Conservation (phyloP, 2,888 invertebrate species). For the Zhengitettix transpicula region DNA sequence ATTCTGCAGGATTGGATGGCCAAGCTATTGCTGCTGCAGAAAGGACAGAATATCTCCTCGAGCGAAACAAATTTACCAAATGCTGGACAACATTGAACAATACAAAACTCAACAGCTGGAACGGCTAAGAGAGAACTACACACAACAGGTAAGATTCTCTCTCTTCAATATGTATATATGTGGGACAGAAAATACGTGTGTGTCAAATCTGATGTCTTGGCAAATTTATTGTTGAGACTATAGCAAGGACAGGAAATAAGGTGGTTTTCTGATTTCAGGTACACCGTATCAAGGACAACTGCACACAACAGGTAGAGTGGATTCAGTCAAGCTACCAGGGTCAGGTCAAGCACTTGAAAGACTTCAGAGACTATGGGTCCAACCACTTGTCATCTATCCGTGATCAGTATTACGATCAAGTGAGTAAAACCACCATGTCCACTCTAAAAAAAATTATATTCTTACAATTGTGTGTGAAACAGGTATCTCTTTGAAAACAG, state of each 20-base stretch:
- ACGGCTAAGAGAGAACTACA: slow-evolving; percentile 77
- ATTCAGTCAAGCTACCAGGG: slow-evolving; percentile 80
- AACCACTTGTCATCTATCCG: slow-evolving; percentile 68
- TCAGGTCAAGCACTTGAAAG: slow-evolving; percentile 71
- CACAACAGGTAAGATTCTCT: slow-evolving; percentile 49
- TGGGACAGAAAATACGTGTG: too few relatives aligned
- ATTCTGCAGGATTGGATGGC: slow-evolving; percentile 48
- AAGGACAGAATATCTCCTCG: slow-evolving; percentile 54
- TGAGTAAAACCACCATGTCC: slow-evolving; percentile 22
- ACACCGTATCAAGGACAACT: slow-evolving; percentile 82
- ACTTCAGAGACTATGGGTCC: slow-evolving; percentile 82
- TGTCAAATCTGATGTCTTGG: too few relatives aligned
- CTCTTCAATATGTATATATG: neutral
- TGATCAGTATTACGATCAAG: slow-evolving; percentile 89
- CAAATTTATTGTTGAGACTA: too few relatives aligned
- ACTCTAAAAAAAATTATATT: too few relatives aligned
- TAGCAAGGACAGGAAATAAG: too few relatives aligned
- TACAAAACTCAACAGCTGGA: slow-evolving; percentile 82
- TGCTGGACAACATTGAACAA: slow-evolving; percentile 79
- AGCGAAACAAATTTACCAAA: slow-evolving; percentile 66
- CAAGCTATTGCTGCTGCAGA: slow-evolving; percentile 58
- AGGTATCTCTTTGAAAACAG: slow-evolving; percentile 31
- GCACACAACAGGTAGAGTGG: slow-evolving; percentile 85
- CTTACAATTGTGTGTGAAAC: too few relatives aligned
- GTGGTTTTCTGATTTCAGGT: slow-evolving; percentile 34